phyloP scores from a whole-genome alignment of 2,113 vertebrate genomes.

The Myodes glareolus region DNA sequence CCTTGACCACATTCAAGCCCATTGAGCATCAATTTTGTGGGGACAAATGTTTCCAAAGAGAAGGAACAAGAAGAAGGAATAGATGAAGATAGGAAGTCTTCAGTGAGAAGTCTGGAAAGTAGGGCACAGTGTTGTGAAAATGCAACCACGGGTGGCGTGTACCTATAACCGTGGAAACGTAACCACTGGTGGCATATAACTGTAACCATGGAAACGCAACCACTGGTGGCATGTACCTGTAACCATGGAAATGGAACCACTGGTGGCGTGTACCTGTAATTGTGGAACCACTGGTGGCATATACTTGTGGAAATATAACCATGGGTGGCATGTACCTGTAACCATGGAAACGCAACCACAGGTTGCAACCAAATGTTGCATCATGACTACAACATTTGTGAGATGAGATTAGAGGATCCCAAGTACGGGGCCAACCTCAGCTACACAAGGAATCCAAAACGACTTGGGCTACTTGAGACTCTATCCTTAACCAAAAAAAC shows the following conservation, averaged over 20 bases:
- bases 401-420: not conserved
- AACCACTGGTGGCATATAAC: not conserved
- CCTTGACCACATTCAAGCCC: not conserved
- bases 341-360: not conserved
- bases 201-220: not conserved
- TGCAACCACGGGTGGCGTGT: not conserved
- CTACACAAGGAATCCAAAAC: not conserved
- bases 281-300: no score
- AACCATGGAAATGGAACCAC: no score
- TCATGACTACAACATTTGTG: not conserved
- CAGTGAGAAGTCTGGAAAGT: not conserved
- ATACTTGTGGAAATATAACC: not conserved
- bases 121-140: not conserved
- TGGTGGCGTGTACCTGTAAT: no score
- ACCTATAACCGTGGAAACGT: not conserved
- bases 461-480: not conserved
- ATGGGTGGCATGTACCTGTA: no score
- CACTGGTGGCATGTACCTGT: no score
- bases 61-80: not conserved
- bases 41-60: not conserved
- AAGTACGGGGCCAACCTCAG: not conserved
- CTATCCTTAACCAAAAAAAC: not conserved
- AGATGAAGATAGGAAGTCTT: not conserved
- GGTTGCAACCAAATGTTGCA: no score
- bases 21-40: not conserved